A percentile compares a stretch with the other conserved stretches of the same genome.
Evolutionary conservation across 2,888 invertebrate species (phyloP).

Genomic region (Crematogaster levior): DNA sequence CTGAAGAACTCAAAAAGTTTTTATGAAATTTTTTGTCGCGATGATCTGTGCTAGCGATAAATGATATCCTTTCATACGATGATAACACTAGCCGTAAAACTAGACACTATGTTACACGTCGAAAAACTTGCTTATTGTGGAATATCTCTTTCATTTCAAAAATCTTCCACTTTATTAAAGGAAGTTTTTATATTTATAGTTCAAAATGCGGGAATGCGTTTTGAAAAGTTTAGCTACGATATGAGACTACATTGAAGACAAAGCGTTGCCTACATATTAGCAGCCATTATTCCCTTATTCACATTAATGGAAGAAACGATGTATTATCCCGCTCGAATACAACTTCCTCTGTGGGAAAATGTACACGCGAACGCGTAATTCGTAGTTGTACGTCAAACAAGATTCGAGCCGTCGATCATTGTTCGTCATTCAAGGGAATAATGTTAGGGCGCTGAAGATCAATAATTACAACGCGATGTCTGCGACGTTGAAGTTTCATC

Average conservation of each 20-base stretch:
- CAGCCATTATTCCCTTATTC: conserved; percentile 21
- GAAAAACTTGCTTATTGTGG: not conserved
- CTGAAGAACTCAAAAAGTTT: not conserved
- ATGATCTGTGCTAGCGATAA: not conserved
- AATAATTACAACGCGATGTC: conserved; percentile 11
- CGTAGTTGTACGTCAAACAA: conserved; percentile 23
- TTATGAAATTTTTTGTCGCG: not conserved
- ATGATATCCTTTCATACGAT: not conserved
- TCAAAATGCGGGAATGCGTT: not conserved
- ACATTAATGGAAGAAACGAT: conserved; percentile 38
- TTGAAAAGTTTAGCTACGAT: conserved; percentile 15
- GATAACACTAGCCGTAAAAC: not conserved
- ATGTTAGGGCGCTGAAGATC: conserved; percentile 13
- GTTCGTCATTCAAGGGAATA: conserved; percentile 29
- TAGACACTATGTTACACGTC: not conserved
- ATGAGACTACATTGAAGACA: conserved; percentile 22
- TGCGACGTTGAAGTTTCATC: conserved; percentile 23
- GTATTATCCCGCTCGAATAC: conserved; percentile 42
- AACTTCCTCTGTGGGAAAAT: conserved; percentile 34
- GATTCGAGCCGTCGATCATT: conserved; percentile 40
- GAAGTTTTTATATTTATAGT: not conserved
- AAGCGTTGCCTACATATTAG: conserved; percentile 13
- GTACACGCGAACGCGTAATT: conserved; percentile 47
- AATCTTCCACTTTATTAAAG: not conserved
- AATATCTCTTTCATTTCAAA: not conserved